A percentile compares a stretch with the other conserved stretches of the same genome.
Evolutionary conservation across 2,888 invertebrate species (phyloP).

Genomic region (Sarcophaga caerulescens): DNA sequence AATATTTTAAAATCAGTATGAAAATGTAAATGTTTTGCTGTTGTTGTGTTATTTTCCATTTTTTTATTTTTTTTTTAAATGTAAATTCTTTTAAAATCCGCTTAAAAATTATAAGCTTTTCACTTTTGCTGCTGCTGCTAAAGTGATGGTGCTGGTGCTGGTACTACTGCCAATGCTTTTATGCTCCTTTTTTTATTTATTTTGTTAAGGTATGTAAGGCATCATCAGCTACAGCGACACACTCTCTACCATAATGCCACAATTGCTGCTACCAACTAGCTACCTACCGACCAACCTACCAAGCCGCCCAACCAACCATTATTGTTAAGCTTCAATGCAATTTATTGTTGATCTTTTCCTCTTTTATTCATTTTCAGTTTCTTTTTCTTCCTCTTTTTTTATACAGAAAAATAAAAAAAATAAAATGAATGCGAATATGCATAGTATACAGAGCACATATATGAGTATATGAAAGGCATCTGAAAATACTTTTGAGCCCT

Average conservation of each 20-base stretch:
- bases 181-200: too few species aligned
- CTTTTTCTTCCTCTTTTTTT: not conserved
- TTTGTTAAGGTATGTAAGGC: not conserved
- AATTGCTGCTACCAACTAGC: not conserved
- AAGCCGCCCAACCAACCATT: constrained; percentile 41
- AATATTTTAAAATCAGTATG: not conserved
- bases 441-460: too few species aligned
- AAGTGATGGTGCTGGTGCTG: not conserved
- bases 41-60: constrained; percentile 16
- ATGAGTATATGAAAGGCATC: not conserved
- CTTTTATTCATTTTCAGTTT: constrained; percentile 7
- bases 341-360: constrained; percentile 42
- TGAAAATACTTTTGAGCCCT: constrained; percentile 42
- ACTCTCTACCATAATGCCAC: not conserved
- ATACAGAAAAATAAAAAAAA: not conserved
- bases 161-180: too few species aligned
- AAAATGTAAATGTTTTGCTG: constrained; percentile 16
- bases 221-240: not conserved
- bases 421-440: not conserved
- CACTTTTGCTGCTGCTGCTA: constrained; percentile 48
- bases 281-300: not conserved
- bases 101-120: constrained; percentile 68
- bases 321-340: constrained; percentile 55
- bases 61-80: constrained; percentile 50
- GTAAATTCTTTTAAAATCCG: constrained; percentile 65